Evolutionary conservation across 2,113 vertebrate genomes (phyloP), one percentile per base, ranked within the genome.

Genomic region (Psilopsiagon aurifrons): DNA sequence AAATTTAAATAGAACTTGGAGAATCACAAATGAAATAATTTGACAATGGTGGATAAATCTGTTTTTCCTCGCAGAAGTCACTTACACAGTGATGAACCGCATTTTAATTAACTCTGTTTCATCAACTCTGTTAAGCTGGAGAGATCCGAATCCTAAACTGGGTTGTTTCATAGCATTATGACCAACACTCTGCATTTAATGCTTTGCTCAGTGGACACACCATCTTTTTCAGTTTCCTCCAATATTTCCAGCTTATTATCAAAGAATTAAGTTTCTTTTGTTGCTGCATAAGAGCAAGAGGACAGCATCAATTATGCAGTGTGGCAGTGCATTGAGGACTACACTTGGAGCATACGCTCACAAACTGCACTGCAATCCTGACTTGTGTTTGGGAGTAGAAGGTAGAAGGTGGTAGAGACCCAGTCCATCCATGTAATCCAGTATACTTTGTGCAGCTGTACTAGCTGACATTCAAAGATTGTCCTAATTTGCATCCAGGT

Each of bases 371-470:
- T 31, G 1, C 29, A 52, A 62, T 60, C 33, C 49, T 52, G 37
- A 69, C 13, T 35, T 3, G 1, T 3, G 6, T 13, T 1, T 3
- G 20, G 6, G 8, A 67, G 11, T 9, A 11, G 23, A 31, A 51
- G 33, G 33, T n/a, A 59, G 57, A 59, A 59, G 18, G 17, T 69
- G 29, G 24, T 52, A 17, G 31, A 18, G 17, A 46, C 6, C 14
- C 24, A 43, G 8, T 1, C 25, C 31, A 10, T 23, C 14, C 64
- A 10, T 3, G 22, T 7, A 62, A 81, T 44, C n/a, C 23, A 43
- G 35, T 10, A 46, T 86, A 68, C 8, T 23, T 37, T 33, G 22
- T 3, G 7, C 9, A 64, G 17, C 20, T 89, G 17, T 11, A 54
- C 11, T 3, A 37, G 28, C 25, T 67, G 39, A 8, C 9, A 6